Conservation (phyloP, 2,888 invertebrate species). For the Xylophagus ater region DNA sequence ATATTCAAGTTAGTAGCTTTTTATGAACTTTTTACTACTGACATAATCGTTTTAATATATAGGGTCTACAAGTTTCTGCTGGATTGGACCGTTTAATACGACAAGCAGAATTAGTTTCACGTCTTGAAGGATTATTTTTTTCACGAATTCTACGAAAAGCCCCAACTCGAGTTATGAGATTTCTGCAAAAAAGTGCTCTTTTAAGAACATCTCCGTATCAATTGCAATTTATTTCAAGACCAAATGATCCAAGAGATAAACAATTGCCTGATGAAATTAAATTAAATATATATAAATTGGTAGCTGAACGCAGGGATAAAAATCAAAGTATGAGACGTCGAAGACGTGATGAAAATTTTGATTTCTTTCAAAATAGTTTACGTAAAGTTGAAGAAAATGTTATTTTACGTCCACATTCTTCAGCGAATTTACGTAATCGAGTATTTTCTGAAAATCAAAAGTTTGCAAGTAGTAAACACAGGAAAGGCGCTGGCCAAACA, state of each 20-base stretch:
- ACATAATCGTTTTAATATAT: not conserved
- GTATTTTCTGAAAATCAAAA: constrained; percentile 11
- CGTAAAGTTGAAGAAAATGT: constrained; percentile 11
- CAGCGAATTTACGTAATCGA: constrained; percentile 9
- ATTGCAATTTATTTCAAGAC: constrained; percentile 61
- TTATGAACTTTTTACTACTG: not conserved
- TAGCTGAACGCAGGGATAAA: constrained; percentile 54
- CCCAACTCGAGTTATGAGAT: constrained; percentile 50
- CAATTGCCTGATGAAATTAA: constrained; percentile 66
- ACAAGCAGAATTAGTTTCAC: constrained; percentile 70
- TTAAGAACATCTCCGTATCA: constrained; percentile 64
- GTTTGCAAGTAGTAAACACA: not conserved
- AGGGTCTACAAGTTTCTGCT: constrained; percentile 66
- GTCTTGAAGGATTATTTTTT: constrained; percentile 72
- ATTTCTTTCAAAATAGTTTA: constrained; percentile 28
- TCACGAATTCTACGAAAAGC: constrained; percentile 59
- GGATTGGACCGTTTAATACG: constrained; percentile 69
- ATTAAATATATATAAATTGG: constrained; percentile 59
- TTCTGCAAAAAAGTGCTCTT: constrained; percentile 60
- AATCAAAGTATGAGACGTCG: constrained; percentile 43
- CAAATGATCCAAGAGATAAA: constrained; percentile 72
- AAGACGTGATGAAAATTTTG: constrained; percentile 38
- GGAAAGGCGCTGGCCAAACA: not conserved
- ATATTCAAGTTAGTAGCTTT: constrained; percentile 47
- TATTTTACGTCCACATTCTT: constrained; percentile 9